Evolutionary conservation across 2,888 invertebrate species (phyloP).

Genomic region (Ichneumoninae sp.): DNA sequence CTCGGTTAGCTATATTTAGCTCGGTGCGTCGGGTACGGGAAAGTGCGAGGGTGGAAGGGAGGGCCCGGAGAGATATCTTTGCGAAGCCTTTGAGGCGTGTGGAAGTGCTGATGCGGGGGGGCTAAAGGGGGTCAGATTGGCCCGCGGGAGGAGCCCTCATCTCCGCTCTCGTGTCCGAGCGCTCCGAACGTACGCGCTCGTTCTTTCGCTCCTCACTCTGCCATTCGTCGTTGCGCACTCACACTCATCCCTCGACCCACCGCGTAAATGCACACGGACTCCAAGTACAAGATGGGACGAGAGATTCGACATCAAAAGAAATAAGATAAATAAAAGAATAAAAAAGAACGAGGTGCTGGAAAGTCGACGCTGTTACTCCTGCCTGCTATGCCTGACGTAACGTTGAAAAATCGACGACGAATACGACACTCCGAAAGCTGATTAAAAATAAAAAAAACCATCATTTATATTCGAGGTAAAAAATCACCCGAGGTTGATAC

Average conservation of each 20-base stretch:
- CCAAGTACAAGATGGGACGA: slow-evolving; percentile 24
- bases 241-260: slow-evolving; percentile 24
- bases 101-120: slow-evolving; percentile 48
- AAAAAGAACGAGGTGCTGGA: slow-evolving; percentile 18
- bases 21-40: slow-evolving; percentile 67
- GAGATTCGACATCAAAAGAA: slow-evolving; percentile 28
- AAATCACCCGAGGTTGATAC: not conserved
- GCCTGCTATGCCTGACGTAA: not conserved
- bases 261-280: slow-evolving; percentile 20
- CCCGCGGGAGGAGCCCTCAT: slow-evolving; percentile 28
- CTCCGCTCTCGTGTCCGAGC: slow-evolving; percentile 49
- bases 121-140: slow-evolving; percentile 49
- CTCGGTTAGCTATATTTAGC: slow-evolving; percentile 80
- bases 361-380: slow-evolving; percentile 42
- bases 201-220: slow-evolving; percentile 4
- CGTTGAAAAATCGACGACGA: slow-evolving; percentile 10
- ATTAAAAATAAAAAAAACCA: not conserved
- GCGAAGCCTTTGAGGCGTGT: slow-evolving; percentile 51
- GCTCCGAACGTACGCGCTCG: slow-evolving; percentile 46
- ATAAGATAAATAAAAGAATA: slow-evolving; percentile 33
- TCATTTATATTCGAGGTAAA: not conserved
- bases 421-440: slow-evolving; percentile 17
- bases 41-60: slow-evolving; percentile 58
- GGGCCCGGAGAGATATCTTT: slow-evolving; percentile 36
- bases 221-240: slow-evolving; percentile 19